Base-by-base conservation (phyloP, 2,113 vertebrate species). In the Nothocercus nigrocapillus region DNA sequence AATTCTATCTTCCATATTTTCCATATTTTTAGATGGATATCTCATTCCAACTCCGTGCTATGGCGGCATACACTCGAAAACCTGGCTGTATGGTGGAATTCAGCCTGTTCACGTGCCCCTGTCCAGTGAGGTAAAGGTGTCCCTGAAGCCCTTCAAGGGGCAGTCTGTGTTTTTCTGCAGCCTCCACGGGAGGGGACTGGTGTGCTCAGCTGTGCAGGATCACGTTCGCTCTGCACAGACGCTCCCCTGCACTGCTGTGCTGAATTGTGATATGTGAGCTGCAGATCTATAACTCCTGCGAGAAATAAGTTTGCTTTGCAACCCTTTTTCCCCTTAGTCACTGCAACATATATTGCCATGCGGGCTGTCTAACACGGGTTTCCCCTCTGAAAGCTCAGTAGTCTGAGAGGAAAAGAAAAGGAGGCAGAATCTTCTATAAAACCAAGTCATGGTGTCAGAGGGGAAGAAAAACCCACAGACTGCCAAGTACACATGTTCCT, bases 11-110 rank as follows among this genome's bases (percentile, higher is more conserved):
- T 45, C 56, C 45, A 9, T 56, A 17, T 30, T 72, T 78, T 70
- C 30, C 45, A 9, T 56, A 17, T 30, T 72, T 78, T 70, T 27
- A 95, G 92, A 92, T 89, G 81, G 87, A 1, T 96, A 75, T 45
- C 91, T 95, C 34, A 94, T 93, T 89, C 94, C 94, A 90, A 47
- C 93, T 83, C 94, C 94, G 15, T 95, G 40, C 82, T 92, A 28
- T 9, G 89, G 78, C 72, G 90, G 80, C 22, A 67, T 49, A 64
- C 85, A 94, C 82, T 64, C 30, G 2, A 87, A 93, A 76, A 89
- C 51, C 9, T 77, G 51, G 69, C 69, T 91, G 0, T 28, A 79
- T 56, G 63, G 73, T 2, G 49, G 63, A 68, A 66, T 90, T 56
- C 91, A 87, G 27, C 76, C 94, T 17, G 30, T 96, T 66, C 88